Percentiles rank a stretch among this genome's conserved stretches.
Conservation (phyloP, 2,888 invertebrate species). For the Cynaeus angustus region DNA sequence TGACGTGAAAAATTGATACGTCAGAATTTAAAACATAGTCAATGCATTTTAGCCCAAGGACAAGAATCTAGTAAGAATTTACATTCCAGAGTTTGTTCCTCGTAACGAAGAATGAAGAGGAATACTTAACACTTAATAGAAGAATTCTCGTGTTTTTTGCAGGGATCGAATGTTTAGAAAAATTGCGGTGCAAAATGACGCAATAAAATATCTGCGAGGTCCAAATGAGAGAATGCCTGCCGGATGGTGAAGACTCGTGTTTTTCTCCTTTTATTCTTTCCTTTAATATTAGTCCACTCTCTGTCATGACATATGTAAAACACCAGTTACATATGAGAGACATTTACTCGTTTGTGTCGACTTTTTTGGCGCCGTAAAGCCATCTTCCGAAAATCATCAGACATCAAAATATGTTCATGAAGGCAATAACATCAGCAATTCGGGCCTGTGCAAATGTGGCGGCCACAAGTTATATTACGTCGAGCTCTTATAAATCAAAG, state of each 20-base stretch:
- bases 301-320: slow-evolving; percentile 2
- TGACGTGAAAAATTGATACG: slow-evolving; percentile 15
- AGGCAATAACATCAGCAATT: slow-evolving; percentile 28
- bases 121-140: too few species aligned
- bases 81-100: background rate
- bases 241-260: too few species aligned
- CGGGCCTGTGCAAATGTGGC: slow-evolving; percentile 48
- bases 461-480: slow-evolving; percentile 61
- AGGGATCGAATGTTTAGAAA: too few species aligned
- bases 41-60: slow-evolving; percentile 5
- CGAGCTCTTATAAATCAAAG: slow-evolving; percentile 65
- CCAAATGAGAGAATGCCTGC: too few species aligned
- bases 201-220: too few species aligned
- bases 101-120: background rate
- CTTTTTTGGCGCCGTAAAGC: slow-evolving; percentile 7
- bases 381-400: background rate
- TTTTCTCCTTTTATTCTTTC: too few species aligned
- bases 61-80: background rate
- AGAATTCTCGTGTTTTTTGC: too few species aligned
- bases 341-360: background rate
- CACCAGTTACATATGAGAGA: slow-evolving; percentile 1
- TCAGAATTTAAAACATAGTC: slow-evolving; percentile 13
- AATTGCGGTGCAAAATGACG: too few species aligned
- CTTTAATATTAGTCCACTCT: background rate
- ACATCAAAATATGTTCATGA: slow-evolving; percentile 15